These are phyloP conservation scores for Eublepharis macularius DNA, from an alignment of 2,113 vertebrate species.

Conservation along the genomic window DNA sequence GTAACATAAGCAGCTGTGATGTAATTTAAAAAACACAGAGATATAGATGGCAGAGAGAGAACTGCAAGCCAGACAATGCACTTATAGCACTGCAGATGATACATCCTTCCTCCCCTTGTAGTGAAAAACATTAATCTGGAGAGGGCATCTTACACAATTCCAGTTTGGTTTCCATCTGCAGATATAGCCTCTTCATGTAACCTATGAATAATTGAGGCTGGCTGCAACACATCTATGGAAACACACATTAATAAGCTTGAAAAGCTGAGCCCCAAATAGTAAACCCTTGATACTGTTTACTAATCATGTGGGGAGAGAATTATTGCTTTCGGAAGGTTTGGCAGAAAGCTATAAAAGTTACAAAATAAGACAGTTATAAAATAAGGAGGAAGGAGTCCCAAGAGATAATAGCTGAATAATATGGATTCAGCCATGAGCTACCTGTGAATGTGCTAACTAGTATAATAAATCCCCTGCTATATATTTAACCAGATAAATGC, in stretches of 20 bases:
- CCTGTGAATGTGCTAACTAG: constrained; percentile 30
- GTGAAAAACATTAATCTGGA: constrained; percentile 16
- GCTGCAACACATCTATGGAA: constrained; percentile 20
- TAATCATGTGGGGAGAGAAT: constrained; percentile 29
- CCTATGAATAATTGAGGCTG: constrained; percentile 34
- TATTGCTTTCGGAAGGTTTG: constrained; percentile 27
- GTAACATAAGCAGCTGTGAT: constrained; percentile 29
- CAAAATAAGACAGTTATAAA: too few relatives aligned
- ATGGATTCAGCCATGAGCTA: constrained; percentile 37
- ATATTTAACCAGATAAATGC: background rate
- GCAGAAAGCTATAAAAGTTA: constrained; percentile 27
- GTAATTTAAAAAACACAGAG: constrained; percentile 16
- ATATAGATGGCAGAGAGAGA: constrained; percentile 23
- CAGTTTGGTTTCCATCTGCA: background rate
- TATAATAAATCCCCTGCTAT: constrained; percentile 8
- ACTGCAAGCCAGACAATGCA: constrained; percentile 17
- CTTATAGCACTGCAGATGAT: background rate
- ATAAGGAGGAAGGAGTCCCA: background rate
- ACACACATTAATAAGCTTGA: constrained; percentile 26
- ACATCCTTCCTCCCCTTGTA: background rate
- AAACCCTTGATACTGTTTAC: background rate
- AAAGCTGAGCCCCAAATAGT: constrained; percentile 28
- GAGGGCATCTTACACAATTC: background rate
- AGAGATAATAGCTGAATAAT: background rate
- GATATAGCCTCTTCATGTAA: constrained; percentile 15